Base-by-base conservation (phyloP, 1,140 invertebrate species). In the Stegodyphus dumicola region DNA sequence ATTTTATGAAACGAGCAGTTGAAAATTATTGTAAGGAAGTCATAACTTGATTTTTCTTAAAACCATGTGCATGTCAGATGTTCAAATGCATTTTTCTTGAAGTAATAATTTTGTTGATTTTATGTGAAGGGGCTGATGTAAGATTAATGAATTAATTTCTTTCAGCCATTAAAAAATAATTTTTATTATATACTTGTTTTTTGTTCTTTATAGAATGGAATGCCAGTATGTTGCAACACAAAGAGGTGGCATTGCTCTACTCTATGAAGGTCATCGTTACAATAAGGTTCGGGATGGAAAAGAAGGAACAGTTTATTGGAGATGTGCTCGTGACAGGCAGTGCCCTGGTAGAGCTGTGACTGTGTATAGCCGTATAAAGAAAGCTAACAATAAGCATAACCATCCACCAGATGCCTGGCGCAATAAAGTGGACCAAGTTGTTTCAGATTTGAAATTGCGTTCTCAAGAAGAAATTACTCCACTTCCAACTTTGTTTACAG, bases 301-400 rank as follows among this genome's bases (percentile, higher is more conserved):
- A 80, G 89, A 89, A 74, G 89, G 89, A n/a, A 89, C 89, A 7
- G 88, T 89, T 53, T 89, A 89, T 77, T 89, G 89, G 89, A 87
- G 89, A 56, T 89, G 88, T 87, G 87, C 86, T 66, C 84, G 88
- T 71, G 88, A 89, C 85, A 77, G 89, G 33, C 89, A 89, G 56
- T 89, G 89, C 86, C 89, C 89, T 66, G 89, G 89, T 60, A 81
- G 89, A 71, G 89, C 89, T 52, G 89, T 89, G n/a, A 89, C 89
- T 77, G 88, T 89, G 13, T 88, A 89, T 86, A 89, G 88, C 83
- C 87, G 88, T 53, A 89, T 89, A 65, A 89, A 89, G 85, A 89
- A 89, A 83, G 88, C 88, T 52, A 89, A 89, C 60, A 89, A 89
- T 83, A 89, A 89, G 77, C 89, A 89, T 60, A 89, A 89, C 65